Percentiles rank a stretch among this genome's conserved stretches.
Evolutionary conservation across 2,797 vertebrate genomes (phyloP).

Genomic region (Aeoliscus strigatus): DNA sequence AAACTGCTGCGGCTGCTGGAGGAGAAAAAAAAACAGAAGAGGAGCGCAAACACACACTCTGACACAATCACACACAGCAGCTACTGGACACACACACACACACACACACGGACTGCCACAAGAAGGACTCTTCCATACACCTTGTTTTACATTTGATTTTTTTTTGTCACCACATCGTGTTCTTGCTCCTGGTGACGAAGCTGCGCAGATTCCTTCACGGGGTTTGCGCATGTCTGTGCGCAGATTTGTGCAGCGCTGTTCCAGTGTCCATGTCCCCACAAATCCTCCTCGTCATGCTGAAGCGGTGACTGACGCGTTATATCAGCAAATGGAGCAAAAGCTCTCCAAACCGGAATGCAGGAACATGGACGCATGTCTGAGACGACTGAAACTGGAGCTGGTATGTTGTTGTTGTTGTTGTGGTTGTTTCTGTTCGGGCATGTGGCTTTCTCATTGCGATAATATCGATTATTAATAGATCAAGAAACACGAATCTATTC

Average conservation of each 20-base stretch:
- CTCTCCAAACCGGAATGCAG: slow-evolving; percentile 60
- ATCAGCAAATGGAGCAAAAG: slow-evolving; percentile 53
- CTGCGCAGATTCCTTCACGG: slow-evolving; percentile 59
- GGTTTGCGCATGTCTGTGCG: slow-evolving; percentile 37
- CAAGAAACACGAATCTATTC: too few species aligned
- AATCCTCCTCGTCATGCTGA: slow-evolving; percentile 36
- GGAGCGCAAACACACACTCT: slow-evolving; percentile 2
- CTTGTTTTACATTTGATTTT: too few species aligned
- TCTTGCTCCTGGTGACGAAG: too few species aligned
- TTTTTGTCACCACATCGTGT: too few species aligned
- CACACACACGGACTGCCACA: slow-evolving; percentile 9
- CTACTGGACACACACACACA: slow-evolving; percentile 10
- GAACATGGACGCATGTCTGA: slow-evolving; percentile 77
- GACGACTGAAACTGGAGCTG: slow-evolving; percentile 75
- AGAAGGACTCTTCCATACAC: too few species aligned
- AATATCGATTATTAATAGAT: too few species aligned
- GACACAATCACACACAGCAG: slow-evolving; percentile 9
- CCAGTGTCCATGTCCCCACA: slow-evolving; percentile 2
- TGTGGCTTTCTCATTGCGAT: too few species aligned
- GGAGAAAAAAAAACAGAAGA: slow-evolving; percentile 59
- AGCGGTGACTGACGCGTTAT: slow-evolving; percentile 13
- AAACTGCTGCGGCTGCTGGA: slow-evolving; percentile 48
- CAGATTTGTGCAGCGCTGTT: slow-evolving; percentile 11
- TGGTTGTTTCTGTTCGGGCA: background rate
- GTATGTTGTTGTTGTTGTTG: slow-evolving; percentile 65